These are phyloP conservation scores for Ciconia boyciana DNA, from an alignment of 2,113 vertebrate genomes.

Conservation along the genomic window DNA sequence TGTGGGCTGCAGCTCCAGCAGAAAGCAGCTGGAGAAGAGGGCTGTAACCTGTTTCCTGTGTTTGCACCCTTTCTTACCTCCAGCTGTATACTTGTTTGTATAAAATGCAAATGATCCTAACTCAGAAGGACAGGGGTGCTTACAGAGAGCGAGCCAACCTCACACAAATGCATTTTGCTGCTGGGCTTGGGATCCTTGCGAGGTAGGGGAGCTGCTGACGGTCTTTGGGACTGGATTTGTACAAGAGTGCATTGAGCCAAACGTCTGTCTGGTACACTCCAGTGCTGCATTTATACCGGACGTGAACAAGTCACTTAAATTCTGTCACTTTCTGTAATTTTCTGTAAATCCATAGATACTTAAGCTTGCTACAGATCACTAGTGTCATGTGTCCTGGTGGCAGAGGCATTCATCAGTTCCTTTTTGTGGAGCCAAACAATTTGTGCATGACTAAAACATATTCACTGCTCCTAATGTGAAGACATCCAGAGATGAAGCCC, in stretches of 20 bases:
- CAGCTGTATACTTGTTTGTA: background rate
- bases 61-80: background rate
- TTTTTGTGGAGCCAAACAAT: background rate
- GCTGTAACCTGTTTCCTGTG: background rate
- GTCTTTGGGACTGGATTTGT: background rate
- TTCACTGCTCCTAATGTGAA: background rate
- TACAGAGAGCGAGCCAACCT: background rate
- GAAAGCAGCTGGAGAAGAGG: background rate
- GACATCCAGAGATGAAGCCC: fast-evolving
- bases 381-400: background rate
- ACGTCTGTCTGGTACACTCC: background rate
- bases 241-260: background rate
- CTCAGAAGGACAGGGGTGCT: background rate
- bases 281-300: background rate
- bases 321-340: background rate
- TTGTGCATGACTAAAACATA: background rate
- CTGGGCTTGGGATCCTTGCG: fast-evolving
- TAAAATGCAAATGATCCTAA: background rate
- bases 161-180: fast-evolving
- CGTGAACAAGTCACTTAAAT: background rate
- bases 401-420: background rate
- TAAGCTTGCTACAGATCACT: background rate
- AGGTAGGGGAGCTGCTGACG: too few relatives aligned
- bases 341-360: background rate
- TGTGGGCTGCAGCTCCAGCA: background rate